Evolutionary conservation across 2,797 vertebrate species (phyloP).

Genomic region (Coregonus suidteri): DNA sequence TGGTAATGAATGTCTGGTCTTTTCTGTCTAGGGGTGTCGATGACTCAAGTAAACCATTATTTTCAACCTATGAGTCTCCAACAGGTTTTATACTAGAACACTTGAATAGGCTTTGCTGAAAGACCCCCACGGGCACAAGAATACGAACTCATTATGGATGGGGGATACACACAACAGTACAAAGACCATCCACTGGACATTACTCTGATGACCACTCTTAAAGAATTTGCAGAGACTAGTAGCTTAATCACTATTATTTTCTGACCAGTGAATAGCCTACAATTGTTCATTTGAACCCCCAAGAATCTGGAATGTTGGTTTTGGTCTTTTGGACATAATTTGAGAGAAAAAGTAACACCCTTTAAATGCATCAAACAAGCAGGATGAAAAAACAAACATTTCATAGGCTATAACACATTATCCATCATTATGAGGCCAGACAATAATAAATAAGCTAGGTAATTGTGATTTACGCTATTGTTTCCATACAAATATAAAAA

Average conservation of each 20-base stretch:
- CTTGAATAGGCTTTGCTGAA: constrained; percentile 15
- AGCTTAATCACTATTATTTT: not conserved
- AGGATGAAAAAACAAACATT: not conserved
- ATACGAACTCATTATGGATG: constrained; percentile 27
- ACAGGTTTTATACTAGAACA: not conserved
- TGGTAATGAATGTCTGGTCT: too few species aligned
- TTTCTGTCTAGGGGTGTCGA: not conserved
- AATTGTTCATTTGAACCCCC: not conserved
- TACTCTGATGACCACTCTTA: not conserved
- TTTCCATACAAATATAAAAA: not conserved
- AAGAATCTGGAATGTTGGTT: not conserved
- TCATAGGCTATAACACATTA: not conserved
- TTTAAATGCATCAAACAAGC: not conserved
- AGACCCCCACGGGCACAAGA: constrained; percentile 8
- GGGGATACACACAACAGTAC: constrained; percentile 20
- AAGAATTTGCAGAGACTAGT: not conserved
- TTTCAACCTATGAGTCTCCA: not conserved
- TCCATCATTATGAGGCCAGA: too few species aligned
- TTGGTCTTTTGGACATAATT: not conserved
- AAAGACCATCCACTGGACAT: constrained; percentile 22
- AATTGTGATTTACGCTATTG: not conserved
- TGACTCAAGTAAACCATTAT: not conserved
- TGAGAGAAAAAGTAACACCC: not conserved
- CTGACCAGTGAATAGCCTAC: not conserved
- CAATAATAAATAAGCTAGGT: not conserved